Base-by-base conservation (phyloP, 1,140 invertebrate species). In the Drosophila mayri region DNA sequence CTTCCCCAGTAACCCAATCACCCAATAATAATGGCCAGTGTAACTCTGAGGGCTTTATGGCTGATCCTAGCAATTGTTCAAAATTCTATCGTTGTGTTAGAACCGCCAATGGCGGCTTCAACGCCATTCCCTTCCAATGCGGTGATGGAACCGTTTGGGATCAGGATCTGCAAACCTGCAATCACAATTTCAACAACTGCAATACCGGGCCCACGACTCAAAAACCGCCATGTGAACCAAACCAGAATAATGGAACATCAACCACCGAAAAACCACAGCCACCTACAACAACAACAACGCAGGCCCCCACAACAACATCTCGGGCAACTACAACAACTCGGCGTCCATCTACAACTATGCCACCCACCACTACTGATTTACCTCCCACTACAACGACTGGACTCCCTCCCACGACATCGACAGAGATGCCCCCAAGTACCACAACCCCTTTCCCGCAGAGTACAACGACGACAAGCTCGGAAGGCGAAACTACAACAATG, bases 21-120 rank as follows among this genome's bases (percentile, higher is more conserved):
- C 59, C 52, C 22, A 55, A 65, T 16, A 64, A 35, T 3, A 37
- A 61, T 25, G 79, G 76, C 10, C 61, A 63, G 44, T 92, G 90
- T 22, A 72, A 41, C 37, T 58, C 71, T 2, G 87, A 91, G 28
- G 90, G 90, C 8, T 84, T 84, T 28, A 80, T 79, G 25, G 76
- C 75, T 10, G 91, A 93, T 74, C 67, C 75, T 11, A 88, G 93
- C 37, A 93, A 96, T 64, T 96, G 96, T 72, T 93, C 90, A 40
- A 95, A 95, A 76, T 96, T 96, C 79, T 95, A 96, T 76, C 93
- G 95, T 77, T 96, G 96, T 91, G 94, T 96, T 0, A 88, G 93
- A 50, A 93, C 94, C 59, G 94, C 94, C 2, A 90, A 93, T 35
- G 94, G 93, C 18, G 93, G 93, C 3, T 95, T 93, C 50, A 93